Percentiles rank a stretch among this genome's conserved stretches.
Evolutionary conservation across 2,888 invertebrate genomes (phyloP).

Genomic region (Auanema freiburgensis): DNA sequence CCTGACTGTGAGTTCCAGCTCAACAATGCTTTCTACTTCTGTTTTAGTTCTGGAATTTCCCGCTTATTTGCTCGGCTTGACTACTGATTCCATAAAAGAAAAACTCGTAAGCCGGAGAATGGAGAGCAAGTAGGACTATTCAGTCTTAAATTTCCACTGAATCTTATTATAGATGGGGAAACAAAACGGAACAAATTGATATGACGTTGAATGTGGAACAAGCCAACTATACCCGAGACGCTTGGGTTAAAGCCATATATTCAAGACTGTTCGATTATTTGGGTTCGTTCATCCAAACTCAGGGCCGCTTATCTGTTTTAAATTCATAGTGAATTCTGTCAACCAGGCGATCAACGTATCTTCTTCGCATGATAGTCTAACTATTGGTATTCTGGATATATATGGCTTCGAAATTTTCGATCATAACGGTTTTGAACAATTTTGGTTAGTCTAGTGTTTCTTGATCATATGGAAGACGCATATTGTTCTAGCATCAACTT

Average conservation of each 20-base stretch:
- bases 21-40: neutral
- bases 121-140: constrained; percentile 65
- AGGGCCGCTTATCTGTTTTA: neutral
- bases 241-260: constrained; percentile 74
- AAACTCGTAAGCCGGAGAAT: constrained; percentile 73
- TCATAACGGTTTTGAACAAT: constrained; percentile 76
- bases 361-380: constrained; percentile 48
- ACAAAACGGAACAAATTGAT: constrained; percentile 72
- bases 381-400: constrained; percentile 75
- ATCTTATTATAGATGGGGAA: constrained; percentile 71
- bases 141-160: constrained; percentile 14
- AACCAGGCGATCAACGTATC: constrained; percentile 72
- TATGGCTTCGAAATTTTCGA: constrained; percentile 77
- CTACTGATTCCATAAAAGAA: constrained; percentile 69
- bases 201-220: constrained; percentile 74
- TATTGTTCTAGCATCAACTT: constrained; percentile 72
- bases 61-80: constrained; percentile 72
- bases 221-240: constrained; percentile 73
- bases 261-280: constrained; percentile 73
- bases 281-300: constrained; percentile 63
- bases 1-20: constrained; percentile 69
- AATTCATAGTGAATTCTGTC: constrained; percentile 68
- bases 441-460: constrained; percentile 63
- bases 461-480: neutral
- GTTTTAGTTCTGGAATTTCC: constrained; percentile 72